Conservation (phyloP, 1,140 invertebrate genomes). For the Antheraea pernyi region DNA sequence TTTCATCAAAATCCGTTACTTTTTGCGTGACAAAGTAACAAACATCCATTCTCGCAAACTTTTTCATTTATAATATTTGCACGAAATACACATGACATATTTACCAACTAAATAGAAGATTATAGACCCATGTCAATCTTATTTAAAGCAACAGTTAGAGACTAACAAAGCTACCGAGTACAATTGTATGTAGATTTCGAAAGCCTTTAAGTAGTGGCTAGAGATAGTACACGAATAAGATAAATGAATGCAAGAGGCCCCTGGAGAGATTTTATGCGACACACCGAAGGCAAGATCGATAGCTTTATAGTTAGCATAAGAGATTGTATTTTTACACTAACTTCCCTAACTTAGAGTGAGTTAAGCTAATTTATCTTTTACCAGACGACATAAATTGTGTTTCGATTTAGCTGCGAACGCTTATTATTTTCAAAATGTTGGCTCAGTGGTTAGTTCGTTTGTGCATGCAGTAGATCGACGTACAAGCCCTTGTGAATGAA, state of each 20-base stretch:
- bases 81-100: no score
- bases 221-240: not conserved
- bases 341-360: not conserved
- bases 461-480: no score
- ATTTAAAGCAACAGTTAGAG: not conserved
- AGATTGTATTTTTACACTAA: not conserved
- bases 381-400: not conserved
- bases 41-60: no score
- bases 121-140: not conserved
- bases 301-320: constrained; percentile 1
- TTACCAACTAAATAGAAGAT: no score
- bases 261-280: not conserved
- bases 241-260: not conserved
- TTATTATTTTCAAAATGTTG: no score
- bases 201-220: not conserved
- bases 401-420: not conserved
- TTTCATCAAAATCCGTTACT: no score
- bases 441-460: no score
- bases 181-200: not conserved
- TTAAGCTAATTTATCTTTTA: not conserved
- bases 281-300: not conserved
- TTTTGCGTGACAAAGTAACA: no score
- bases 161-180: not conserved
- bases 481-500: no score
- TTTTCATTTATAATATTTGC: no score